Conservation (phyloP, 53 echinoderm and acorn worm species). For the Antedon mediterranea region DNA sequence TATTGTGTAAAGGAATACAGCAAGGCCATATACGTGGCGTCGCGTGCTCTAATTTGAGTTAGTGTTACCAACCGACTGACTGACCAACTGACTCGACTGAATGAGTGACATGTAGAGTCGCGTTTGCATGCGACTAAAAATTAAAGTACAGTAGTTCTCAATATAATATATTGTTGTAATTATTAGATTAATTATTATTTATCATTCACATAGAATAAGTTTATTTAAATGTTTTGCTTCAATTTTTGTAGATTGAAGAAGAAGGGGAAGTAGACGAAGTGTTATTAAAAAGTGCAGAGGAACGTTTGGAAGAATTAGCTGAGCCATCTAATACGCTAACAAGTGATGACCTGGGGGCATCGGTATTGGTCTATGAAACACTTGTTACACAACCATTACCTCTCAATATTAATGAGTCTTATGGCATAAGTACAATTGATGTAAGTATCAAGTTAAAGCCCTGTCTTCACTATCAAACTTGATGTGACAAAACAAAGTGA, state of each 20-base stretch:
- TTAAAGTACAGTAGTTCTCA: no score
- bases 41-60: no score
- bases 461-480: no score
- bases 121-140: no score
- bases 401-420: not conserved
- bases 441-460: not conserved
- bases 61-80: no score
- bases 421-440: not conserved
- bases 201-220: not conserved
- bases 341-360: not conserved
- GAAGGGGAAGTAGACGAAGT: not conserved
- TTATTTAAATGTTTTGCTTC: not conserved
- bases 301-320: not conserved
- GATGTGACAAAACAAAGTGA: no score
- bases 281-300: not conserved
- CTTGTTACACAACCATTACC: not conserved
- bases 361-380: not conserved
- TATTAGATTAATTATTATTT: not conserved
- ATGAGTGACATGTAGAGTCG: no score
- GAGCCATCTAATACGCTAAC: not conserved
- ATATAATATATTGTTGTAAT: no score
- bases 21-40: no score
- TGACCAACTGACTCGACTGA: no score
- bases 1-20: no score
- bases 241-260: constrained; percentile 24